Evolutionary conservation across 2,113 vertebrate species (phyloP), one percentile per base, ranked within the genome.

Genomic region (Rousettus leschenaultii): DNA sequence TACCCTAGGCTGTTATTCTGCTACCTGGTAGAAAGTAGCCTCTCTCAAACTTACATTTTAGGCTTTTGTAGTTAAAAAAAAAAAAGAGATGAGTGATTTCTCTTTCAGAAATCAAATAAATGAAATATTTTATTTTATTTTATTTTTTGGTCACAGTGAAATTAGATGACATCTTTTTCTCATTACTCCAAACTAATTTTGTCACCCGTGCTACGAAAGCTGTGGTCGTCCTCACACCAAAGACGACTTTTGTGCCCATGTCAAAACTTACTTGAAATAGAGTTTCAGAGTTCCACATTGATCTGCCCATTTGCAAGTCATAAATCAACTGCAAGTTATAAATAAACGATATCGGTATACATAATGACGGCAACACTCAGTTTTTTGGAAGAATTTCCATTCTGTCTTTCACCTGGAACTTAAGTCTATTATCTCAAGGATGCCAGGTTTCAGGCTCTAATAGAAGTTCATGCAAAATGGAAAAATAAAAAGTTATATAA

Each of bases 11-110:
- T 90, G 40, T 95, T 97, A 86, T 94, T 97, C 91, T 92, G 89
- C 96, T 96, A 85, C 95, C 91, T 92, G 59, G 83, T 92, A 80
- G 87, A 94, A 97, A 98, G 93, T 14, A 82, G 87, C 95, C 80
- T 97, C 94, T 97, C 90, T 61, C 84, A 94, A 97, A 93, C 70
- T 96, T 95, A 66, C 66, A 97, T 94, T 97, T 97, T 87, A 75
- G 71, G 65, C 80, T 96, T 92, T 48, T 45, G 68, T 66, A 86
- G 24, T 82, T 26, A 11, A 95, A 89, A 73, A 40, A 11, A 95
- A 89, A 73, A 40, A 86, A 59, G 12, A 66, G 92, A 66, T 71
- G 22, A 38, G 5, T 65, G 35, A 30, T 11, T 74, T 89, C n/a
- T 75, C 45, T 75, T 38, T 0, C 38, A 53, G 53, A 94, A 91